phyloP scores from a whole-genome alignment of 2,888 invertebrate species.

The Diadegma fenestrale region DNA sequence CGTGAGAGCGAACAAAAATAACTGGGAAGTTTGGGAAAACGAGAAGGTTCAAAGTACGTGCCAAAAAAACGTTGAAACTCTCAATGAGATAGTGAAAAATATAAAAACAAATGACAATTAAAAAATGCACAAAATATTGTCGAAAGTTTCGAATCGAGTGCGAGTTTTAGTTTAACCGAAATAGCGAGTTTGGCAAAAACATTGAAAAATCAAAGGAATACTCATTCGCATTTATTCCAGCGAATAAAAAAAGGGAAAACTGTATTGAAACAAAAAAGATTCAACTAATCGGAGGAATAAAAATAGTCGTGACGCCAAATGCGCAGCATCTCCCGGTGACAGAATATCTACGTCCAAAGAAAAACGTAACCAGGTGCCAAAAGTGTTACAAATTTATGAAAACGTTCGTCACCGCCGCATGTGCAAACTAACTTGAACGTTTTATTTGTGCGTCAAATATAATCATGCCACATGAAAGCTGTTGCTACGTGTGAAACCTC shows the following conservation, averaged over 20 bases:
- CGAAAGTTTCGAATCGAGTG: background rate
- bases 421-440: constrained; percentile 40
- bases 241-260: constrained; percentile 8
- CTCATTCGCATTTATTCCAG: background rate
- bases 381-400: background rate
- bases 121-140: background rate
- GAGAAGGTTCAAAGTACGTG: constrained; percentile 77
- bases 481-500: constrained; percentile 20
- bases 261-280: constrained; percentile 50
- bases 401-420: constrained; percentile 29
- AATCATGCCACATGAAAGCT: constrained; percentile 47
- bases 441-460: constrained; percentile 5
- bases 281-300: constrained; percentile 28
- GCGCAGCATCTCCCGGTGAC: constrained; percentile 2
- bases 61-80: constrained; percentile 42
- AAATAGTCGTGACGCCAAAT: background rate
- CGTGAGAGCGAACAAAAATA: constrained; percentile 28
- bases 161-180: background rate
- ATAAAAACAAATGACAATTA: background rate
- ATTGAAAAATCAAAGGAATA: background rate
- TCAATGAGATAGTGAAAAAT: background rate
- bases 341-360: background rate
- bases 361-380: constrained; percentile 25
- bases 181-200: background rate
- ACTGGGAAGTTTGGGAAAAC: constrained; percentile 60